These are phyloP conservation scores for Psammodynastes pulverulentus DNA, from an alignment of 2,113 vertebrate species.

Conservation along the genomic window DNA sequence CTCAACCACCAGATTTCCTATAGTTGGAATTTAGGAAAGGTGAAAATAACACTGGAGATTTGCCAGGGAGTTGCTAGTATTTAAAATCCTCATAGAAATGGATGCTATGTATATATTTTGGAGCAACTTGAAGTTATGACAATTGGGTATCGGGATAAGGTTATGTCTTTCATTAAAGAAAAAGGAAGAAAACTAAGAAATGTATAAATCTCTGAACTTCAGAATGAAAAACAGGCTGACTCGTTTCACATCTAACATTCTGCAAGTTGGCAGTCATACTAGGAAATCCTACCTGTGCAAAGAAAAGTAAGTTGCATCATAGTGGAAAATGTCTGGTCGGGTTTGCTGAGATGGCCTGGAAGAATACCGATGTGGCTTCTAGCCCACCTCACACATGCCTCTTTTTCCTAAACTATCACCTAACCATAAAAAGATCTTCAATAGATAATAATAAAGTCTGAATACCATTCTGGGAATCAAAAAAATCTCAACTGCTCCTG, in stretches of 20 bases:
- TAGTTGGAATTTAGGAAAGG: not conserved
- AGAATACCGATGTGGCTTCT: not conserved
- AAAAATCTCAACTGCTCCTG: conserved; percentile 15
- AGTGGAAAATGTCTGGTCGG: not conserved
- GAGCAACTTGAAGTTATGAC: not conserved
- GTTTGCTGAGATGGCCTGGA: not conserved
- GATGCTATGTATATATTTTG: not conserved
- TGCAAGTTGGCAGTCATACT: not conserved
- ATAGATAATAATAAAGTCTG: not conserved
- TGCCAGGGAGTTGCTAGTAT: not conserved
- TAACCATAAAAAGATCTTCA: not conserved
- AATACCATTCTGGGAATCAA: not conserved
- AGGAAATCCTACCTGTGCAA: not conserved
- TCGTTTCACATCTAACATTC: not conserved
- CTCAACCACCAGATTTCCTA: not conserved
- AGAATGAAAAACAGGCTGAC: not conserved
- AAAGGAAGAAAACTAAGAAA: not conserved
- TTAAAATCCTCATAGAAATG: not conserved
- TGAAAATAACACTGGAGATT: not conserved
- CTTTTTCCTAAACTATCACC: not conserved
- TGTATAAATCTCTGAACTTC: not conserved
- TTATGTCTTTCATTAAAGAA: not conserved
- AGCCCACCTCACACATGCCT: too few species aligned
- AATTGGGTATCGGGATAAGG: not conserved
- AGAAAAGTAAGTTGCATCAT: not conserved